Evolutionary conservation across 2,888 invertebrate species (phyloP).

Genomic region (Heteromyza rotundicornis): DNA sequence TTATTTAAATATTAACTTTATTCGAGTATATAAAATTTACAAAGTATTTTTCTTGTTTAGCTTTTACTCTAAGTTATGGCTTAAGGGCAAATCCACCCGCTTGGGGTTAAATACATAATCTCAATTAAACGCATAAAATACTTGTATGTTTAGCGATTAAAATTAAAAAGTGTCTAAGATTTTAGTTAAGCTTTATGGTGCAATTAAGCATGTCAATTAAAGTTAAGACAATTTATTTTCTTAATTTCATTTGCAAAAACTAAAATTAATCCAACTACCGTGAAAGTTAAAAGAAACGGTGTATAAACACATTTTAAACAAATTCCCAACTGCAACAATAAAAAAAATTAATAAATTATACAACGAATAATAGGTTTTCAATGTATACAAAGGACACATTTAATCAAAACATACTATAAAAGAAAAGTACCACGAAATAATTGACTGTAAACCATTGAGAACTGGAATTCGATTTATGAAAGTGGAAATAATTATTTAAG

Average conservation of each 20-base stretch:
- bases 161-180: not conserved
- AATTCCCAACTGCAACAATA: not conserved
- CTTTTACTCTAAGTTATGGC: too few species aligned
- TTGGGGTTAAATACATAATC: too few species aligned
- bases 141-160: too few species aligned
- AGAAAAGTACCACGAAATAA: too few species aligned
- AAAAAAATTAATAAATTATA: slow-evolving; percentile 8
- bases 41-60: too few species aligned
- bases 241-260: slow-evolving; percentile 6
- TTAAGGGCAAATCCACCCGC: too few species aligned
- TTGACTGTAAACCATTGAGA: slow-evolving; percentile 1
- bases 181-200: slow-evolving; percentile 18
- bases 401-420: slow-evolving; percentile 4
- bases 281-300: not conserved
- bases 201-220: slow-evolving; percentile 33
- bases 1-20: too few species aligned
- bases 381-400: too few species aligned
- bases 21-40: too few species aligned
- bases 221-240: slow-evolving; percentile 17
- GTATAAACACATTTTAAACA: too few species aligned
- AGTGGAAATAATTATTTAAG: too few species aligned
- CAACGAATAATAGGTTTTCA: slow-evolving; percentile 30
- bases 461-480: not conserved
- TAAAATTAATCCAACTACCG: not conserved
- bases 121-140: too few species aligned